Evolutionary conservation across 2,888 invertebrate genomes (phyloP).

Genomic region (Pelosia muscerda): DNA sequence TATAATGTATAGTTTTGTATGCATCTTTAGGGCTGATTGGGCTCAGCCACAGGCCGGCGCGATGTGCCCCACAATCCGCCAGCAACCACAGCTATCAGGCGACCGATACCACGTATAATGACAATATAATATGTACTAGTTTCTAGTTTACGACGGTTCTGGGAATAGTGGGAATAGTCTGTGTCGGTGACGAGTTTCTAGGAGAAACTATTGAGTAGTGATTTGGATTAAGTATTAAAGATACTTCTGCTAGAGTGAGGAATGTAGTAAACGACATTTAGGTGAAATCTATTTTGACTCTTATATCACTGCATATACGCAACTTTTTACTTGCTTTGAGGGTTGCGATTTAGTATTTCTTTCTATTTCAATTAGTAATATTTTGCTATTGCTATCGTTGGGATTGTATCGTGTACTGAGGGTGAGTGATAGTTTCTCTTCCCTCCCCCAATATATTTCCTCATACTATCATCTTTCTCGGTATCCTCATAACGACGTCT

Average conservation of each 20-base stretch:
- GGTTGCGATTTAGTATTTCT: too few relatives aligned
- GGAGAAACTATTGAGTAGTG: neutral
- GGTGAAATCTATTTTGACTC: neutral
- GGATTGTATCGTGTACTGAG: too few relatives aligned
- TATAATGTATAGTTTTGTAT: slow-evolving; percentile 38
- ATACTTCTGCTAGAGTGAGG: neutral
- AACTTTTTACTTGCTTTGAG: too few relatives aligned
- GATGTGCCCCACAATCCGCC: slow-evolving; percentile 48
- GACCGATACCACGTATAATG: slow-evolving; percentile 40
- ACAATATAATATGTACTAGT: slow-evolving; percentile 17
- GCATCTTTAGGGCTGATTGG: slow-evolving; percentile 36
- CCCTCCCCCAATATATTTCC: too few relatives aligned
- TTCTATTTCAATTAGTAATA: too few relatives aligned
- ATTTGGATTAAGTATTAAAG: slow-evolving; percentile 10
- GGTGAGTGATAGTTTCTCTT: too few relatives aligned
- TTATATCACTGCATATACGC: too few relatives aligned
- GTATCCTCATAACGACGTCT: neutral
- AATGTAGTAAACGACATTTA: neutral
- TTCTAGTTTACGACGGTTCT: slow-evolving; percentile 8
- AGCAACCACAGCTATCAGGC: slow-evolving; percentile 44
- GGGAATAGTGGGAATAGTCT: slow-evolving; percentile 12
- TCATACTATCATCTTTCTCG: too few relatives aligned
- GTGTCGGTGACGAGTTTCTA: slow-evolving; percentile 11
- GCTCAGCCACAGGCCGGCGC: slow-evolving; percentile 42
- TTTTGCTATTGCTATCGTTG: too few relatives aligned